Conservation (phyloP, 1,140 invertebrate genomes). For the Drosophila varians region DNA sequence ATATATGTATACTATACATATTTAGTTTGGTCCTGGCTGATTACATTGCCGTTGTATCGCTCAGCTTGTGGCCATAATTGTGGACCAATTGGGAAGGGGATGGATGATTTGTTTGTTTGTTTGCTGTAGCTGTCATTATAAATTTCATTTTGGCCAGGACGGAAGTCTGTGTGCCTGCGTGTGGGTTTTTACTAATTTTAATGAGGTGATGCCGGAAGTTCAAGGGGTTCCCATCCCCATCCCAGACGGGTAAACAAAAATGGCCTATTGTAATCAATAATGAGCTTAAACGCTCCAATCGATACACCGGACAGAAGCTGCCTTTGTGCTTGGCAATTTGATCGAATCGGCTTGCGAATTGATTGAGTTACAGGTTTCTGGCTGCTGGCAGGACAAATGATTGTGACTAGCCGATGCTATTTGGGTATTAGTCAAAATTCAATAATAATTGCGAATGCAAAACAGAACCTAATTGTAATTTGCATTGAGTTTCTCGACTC, state of each 20-base stretch:
- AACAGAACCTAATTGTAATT: slow-evolving; percentile 49
- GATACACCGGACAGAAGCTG: neutral
- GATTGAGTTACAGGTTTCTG: slow-evolving; percentile 38
- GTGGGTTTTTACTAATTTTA: slow-evolving; percentile 54
- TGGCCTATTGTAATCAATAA: slow-evolving; percentile 33
- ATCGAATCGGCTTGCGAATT: slow-evolving; percentile 19
- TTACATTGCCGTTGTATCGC: slow-evolving; percentile 52
- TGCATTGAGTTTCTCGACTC: slow-evolving; percentile 13
- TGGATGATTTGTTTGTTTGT: slow-evolving; percentile 41
- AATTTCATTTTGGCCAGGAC: slow-evolving; percentile 63
- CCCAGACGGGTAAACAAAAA: slow-evolving; percentile 19
- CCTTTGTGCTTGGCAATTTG: slow-evolving; percentile 10
- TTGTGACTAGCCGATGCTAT: slow-evolving; percentile 11
- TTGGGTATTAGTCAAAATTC: slow-evolving; percentile 40
- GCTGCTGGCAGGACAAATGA: neutral
- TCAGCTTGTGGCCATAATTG: slow-evolving; percentile 70
- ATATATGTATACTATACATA: slow-evolving; percentile 1
- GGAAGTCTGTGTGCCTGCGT: slow-evolving; percentile 37
- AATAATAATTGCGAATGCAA: slow-evolving; percentile 40
- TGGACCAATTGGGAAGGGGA: slow-evolving; percentile 19
- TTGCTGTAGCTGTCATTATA: slow-evolving; percentile 72
- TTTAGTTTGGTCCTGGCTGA: slow-evolving; percentile 15
- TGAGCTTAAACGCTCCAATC: slow-evolving; percentile 14
- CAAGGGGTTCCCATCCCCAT: neutral
- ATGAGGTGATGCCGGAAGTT: slow-evolving; percentile 65